Evolutionary conservation across 2,113 vertebrate genomes (phyloP), one percentile per base, ranked within the genome.

Genomic region (Ornithorhynchus anatinus): DNA sequence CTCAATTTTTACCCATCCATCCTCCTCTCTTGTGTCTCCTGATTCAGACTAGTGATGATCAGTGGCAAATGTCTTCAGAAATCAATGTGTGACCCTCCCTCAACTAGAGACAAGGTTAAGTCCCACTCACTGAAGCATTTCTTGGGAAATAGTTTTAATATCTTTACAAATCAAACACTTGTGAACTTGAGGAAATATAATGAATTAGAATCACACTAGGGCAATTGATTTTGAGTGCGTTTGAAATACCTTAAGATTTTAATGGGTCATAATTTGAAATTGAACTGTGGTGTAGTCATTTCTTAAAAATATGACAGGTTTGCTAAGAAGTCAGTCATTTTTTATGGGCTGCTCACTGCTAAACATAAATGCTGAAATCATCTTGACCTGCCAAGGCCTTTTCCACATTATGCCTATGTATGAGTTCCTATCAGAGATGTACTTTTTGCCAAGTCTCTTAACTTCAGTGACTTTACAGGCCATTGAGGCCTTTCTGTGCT

Each of bases 301-400:
- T 81, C 10, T 67, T 66, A 79, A 77, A 53, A 71, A 52, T 29
- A 65, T 11, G 61, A 52, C 31, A 27, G 32, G 52, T 40, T 17
- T 77, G 38, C 17, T 61, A 40, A 67, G 43, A 71, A 72, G 13
- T 58, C 67, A 72, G 40, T 72, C 65, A 64, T 77, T 72, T 53
- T 80, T 85, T 73, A 81, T 73, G 48, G 31, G 44, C 10, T 53
- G 4, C 1, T 48, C 74, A 64, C 29, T 82, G 50, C 36, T 19
- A 73, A 77, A 69, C 62, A 83, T 72, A 75, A 85, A 75, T 60
- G 59, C 32, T 32, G 51, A 86, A 59, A 53, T 58, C 65, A 72
- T 79, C 8, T 68, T 4, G 2, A 81, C 44, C 8, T 69, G 75
- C 42, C 0, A 52, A 33, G 33, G 59, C 53, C 19, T 61, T 80